Conservation (phyloP, 2,888 invertebrate genomes). For the Calameuta idolon region DNA sequence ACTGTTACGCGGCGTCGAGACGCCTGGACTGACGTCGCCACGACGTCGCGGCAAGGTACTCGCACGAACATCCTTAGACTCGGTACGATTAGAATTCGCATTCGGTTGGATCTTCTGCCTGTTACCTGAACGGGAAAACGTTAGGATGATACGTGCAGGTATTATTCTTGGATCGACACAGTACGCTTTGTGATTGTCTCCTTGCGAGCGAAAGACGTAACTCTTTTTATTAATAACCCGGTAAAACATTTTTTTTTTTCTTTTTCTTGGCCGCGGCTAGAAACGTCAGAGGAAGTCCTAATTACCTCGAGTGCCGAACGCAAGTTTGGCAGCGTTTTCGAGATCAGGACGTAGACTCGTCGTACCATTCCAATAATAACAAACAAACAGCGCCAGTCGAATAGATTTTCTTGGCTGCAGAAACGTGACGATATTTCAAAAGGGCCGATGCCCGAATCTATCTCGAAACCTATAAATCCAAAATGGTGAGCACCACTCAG, state of each 20-base stretch:
- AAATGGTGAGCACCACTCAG: neutral
- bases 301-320: slow-evolving; percentile 45
- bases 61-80: slow-evolving; percentile 54
- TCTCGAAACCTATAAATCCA: neutral
- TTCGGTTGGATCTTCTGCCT: slow-evolving; percentile 50
- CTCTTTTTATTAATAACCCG: slow-evolving; percentile 3
- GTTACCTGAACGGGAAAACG: slow-evolving; percentile 34
- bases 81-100: slow-evolving; percentile 37
- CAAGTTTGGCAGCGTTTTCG: slow-evolving; percentile 48
- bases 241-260: neutral
- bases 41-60: slow-evolving; percentile 65
- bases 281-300: slow-evolving; percentile 32
- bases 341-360: slow-evolving; percentile 27
- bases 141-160: neutral
- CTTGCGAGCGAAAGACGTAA: slow-evolving; percentile 1
- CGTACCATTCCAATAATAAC: slow-evolving; percentile 51
- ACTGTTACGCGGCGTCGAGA: slow-evolving; percentile 60
- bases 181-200: neutral
- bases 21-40: slow-evolving; percentile 59
- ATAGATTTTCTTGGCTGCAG: slow-evolving; percentile 19
- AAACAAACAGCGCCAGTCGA: slow-evolving; percentile 36
- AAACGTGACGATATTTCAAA: slow-evolving; percentile 16
- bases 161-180: neutral
- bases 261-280: slow-evolving; percentile 3
- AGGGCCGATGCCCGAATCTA: neutral